Evolutionary conservation across 2,113 vertebrate species (phyloP), one percentile per base, ranked within the genome.

Genomic region (Cynopterus brachyotis): DNA sequence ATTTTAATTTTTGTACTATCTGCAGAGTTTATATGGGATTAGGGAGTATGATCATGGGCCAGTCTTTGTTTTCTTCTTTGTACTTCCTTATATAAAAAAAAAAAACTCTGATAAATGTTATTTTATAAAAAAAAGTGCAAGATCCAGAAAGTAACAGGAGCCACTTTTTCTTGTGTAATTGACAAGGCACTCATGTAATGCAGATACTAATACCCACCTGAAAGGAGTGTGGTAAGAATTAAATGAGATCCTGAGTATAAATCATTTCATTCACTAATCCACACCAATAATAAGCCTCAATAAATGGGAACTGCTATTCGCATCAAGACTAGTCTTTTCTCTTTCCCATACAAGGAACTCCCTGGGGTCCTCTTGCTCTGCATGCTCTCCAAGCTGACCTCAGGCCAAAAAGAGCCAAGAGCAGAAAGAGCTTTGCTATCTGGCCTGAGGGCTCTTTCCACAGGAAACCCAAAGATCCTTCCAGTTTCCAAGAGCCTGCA

Each of bases 1-100:
- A 64, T 57, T 75, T 59, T 91, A 94, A 72, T 67, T 95, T 95
- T 66, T 94, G 59, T 66, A 75, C 62, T 83, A 28, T 95, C 93
- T 53, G 67, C 53, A 89, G 35, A 84, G 26, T 88, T 59, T 42
- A 85, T 55, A 55, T 64, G 82, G 76, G 40, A 95, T 82, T 47
- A 35, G 17, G 28, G 78, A 85, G n/a, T 70, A 17, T 2, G 16
- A 7, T 78, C 57, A 15, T 2, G 20, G n/a, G 22, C 32, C 67
- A 40, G 5, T 53, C 60, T 94, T 92, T 90, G 42, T 28, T 80
- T 72, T 64, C 50, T 16, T 81, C 66, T 89, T 59, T 90, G 73
- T 85, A 42, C 16, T 84, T 95, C 55, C 86, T 83, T 40, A 35
- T 72, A 47, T 17, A 35, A 87, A 66, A 64, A 9, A 53, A 72